Base-by-base conservation (phyloP, 2,113 vertebrate genomes). In the Machaerirhynchus nigripectus region DNA sequence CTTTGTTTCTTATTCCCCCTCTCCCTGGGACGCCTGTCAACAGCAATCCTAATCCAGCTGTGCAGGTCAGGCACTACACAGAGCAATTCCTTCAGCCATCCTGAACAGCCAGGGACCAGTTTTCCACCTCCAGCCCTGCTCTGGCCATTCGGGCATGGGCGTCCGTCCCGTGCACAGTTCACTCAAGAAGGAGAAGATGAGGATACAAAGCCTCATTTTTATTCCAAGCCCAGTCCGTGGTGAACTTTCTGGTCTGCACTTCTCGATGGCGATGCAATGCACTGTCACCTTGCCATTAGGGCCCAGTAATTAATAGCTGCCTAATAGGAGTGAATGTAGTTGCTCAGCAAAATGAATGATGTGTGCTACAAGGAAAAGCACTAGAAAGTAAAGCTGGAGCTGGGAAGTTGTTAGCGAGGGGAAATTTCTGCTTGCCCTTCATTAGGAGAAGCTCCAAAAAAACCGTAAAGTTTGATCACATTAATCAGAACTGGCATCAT, bases 391-490 rank as follows among this genome's bases (percentile, higher is more conserved):
- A 96, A 92, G 78, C 61, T 70, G 22, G 79, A 96, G 80, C 75
- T 87, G 73, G n/a, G 77, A 96, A 94, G 77, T 94, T 92, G 96
- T 95, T 91, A 90, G 93, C 9, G 11, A 91, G 80, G 97, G 75
- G 63, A 96, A 85, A 95, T 97, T 95, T 96, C 88, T 93, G 64
- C 96, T 96, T 96, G 93, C 88, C 90, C 95, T 97, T 97, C 96
- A 96, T 97, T 93, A 98, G 96, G 95, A 97, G 96, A 93, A 95
- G 84, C 86, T 96, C 85, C 93, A 89, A 96, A 97, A 93, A 95
- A 97, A 93, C 27, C 27, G 40, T 90, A 59, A 96, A 92, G 84
- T 44, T 24, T 84, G 80, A 92, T 73, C 85, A n/a, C 92, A 93
- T 94, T 97, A 93, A 97, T 96, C 96, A 97, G 96, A 89, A 70